Base-by-base conservation (phyloP, 2,888 invertebrate genomes). In the Mesorhabditis spiculigera region DNA sequence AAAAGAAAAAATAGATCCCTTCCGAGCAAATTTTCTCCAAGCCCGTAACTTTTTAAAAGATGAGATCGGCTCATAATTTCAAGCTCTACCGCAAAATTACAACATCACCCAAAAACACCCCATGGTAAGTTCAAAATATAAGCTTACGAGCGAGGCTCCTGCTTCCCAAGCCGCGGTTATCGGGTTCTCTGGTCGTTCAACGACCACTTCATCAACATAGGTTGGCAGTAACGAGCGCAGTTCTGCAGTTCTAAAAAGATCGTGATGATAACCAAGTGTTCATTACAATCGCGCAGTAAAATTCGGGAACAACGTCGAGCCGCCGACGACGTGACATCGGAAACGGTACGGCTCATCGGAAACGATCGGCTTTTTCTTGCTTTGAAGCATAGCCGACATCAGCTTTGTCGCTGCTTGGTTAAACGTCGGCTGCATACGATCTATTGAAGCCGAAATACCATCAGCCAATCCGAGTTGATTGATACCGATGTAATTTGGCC, bases 401-500 rank as follows among this genome's bases (percentile, higher is more conserved):
- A 92, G 81, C 88, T 5, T 16, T 3, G 76, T 66, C 28, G 28
- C 28, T 28, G 28, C 28, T 28, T 28, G 28, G 28, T 28, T 28
- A 28, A 28, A 28, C 28, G 28, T 28, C 28, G 28, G 28, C 28
- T 28, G 28, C 28, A 28, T 28, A 28, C 28, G 28, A 28, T 28
- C 28, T 28, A 28, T 28, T 16, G 68, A 65, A 16, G 72, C 75
- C 44, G 71, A 45, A 4, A 75, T 73, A 3, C 73, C 77, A 71
- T 77, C 78, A 0, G 73, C 90, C 73, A 98, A 91, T 0, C 98
- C 98, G 91, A 94, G 93, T 87, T 90, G 89, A 68, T 91, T 90
- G 74, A 98, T 92, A 0, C 94, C 95, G 58, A 97, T 92, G 86
- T 97, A 95, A 2, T 93, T 93, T 0, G 98, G 98, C 85, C 92